phyloP scores from a whole-genome alignment of 2,797 vertebrate species.

The Tachyglossus aculeatus region DNA sequence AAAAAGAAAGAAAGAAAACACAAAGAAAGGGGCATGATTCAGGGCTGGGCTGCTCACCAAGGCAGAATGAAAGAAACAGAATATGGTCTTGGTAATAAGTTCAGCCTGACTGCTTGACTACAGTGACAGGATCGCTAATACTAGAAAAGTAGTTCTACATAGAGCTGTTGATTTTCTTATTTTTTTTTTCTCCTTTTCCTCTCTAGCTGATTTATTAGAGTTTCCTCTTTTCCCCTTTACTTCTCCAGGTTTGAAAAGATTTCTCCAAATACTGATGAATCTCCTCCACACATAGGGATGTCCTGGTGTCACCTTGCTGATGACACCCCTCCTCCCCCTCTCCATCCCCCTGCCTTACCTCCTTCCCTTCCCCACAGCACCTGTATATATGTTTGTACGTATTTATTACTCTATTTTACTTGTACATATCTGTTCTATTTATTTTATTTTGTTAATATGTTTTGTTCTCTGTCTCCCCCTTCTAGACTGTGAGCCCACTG shows the following conservation, averaged over 20 bases:
- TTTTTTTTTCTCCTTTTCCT: not conserved
- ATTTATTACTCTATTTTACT: too few species aligned
- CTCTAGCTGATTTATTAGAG: not conserved
- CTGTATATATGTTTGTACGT: too few species aligned
- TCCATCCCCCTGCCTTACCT: not conserved
- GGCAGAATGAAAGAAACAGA: not conserved
- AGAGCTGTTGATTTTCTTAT: not conserved
- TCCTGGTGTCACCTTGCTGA: too few species aligned
- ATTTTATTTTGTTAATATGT: too few species aligned
- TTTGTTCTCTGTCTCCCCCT: too few species aligned
- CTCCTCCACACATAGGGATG: too few species aligned
- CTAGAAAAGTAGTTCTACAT: not conserved
- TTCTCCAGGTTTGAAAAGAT: not conserved
- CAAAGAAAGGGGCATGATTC: not conserved
- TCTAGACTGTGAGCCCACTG: too few species aligned
- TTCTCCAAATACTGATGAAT: too few species aligned
- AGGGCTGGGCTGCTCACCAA: not conserved
- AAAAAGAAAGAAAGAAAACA: not conserved
- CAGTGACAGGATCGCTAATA: not conserved
- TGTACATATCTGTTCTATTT: too few species aligned
- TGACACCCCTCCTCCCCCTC: not conserved
- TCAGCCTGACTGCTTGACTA: not conserved
- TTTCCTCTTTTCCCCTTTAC: not conserved
- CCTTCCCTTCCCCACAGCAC: not conserved
- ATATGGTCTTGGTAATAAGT: not conserved